Evolutionary conservation across 1,140 invertebrate species (phyloP), one percentile per base, ranked within the genome.

Genomic region (Rhizoglyphus robini): DNA sequence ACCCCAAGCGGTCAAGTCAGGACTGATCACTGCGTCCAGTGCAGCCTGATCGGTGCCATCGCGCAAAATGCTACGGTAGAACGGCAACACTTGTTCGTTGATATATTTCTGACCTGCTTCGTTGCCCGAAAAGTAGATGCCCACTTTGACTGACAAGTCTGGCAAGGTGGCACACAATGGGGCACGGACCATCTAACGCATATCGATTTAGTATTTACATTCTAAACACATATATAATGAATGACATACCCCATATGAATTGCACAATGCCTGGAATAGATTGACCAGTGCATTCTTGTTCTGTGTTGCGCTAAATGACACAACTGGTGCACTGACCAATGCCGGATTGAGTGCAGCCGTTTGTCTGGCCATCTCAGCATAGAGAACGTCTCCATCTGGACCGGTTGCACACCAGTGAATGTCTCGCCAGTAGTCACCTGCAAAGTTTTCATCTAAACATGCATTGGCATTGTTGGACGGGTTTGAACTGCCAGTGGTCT

Each of bases 361-460:
- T 38, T 64, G 20, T 20, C 2, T 18, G 2, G 29, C 63, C n/a
- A 64, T 29, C 4, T 64, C 41, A 48, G 5, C 20, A 30, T 51
- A 57, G 4, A 49, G 20, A 13, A 32, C 34, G 23, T 30, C 25
- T 2, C 63, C 63, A 13, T 4, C 46, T 27, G 8, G 4, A 27
- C 63, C 63, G 23, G 23, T 23, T 27, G 63, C 18, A 49, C 63
- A 64, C 11, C 5, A 8, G 31, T 34, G 2, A 36, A 64, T 64
- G 15, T 48, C 2, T 3, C 46, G 25, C 59, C 32, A 57, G 20
- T 4, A 51, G 13, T 64, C 63, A 51, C 47, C 63, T 1, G 5
- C 4, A 47, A 63, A 63, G n/a, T 31, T 3, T 64, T 64, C n/a
- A 48, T 64, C n/a, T 51, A 64, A 11, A 64, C 63, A 64, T n/a